Base-by-base conservation (phyloP, 2,113 vertebrate species). In the Catharus minimus region DNA sequence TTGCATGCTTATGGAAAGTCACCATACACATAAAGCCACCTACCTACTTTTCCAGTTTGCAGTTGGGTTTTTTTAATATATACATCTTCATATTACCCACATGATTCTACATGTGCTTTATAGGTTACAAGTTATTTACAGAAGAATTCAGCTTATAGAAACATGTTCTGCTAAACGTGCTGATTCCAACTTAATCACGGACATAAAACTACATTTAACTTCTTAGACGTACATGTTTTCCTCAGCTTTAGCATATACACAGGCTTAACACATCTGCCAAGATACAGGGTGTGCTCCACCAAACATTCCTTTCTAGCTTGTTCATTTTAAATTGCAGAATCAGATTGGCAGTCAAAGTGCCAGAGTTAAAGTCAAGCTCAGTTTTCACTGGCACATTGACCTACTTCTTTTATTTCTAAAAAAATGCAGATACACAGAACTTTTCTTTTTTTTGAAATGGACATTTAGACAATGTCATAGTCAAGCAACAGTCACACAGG, bases 291-390 rank as follows among this genome's bases (percentile, higher is more conserved):
- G 89, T 95, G 86, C 66, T 90, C 77, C 67, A 88, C 32, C 66
- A 90, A 80, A 55, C 89, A 91, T 89, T 93, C 89, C 84, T 89
- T 95, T 91, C 89, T 46, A 76, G 53, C 46, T 87, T 57, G 55
- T 79, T 96, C 84, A 92, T 39, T 75, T 50, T 62, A 81, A 91
- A 83, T 56, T 56, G 64, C 72, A 91, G 79, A 77, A 95, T 75
- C 49, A 88, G 49, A 77, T 8, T 36, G 33, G 49, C 53, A 90
- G 72, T 46, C 46, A 28, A 79, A 88, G 52, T 13, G 27, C 64
- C 49, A 88, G 17, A 72, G 43, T 21, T 65, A 16, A 89, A 66
- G 36, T 49, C 41, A 82, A 60, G 57, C 76, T 90, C 64, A 38
- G 50, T 64, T 91, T 90, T 81, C 73, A 61, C 23, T 77, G 80